phyloP scores from a whole-genome alignment of 2,888 invertebrate species.

The Cantharis nigra region DNA sequence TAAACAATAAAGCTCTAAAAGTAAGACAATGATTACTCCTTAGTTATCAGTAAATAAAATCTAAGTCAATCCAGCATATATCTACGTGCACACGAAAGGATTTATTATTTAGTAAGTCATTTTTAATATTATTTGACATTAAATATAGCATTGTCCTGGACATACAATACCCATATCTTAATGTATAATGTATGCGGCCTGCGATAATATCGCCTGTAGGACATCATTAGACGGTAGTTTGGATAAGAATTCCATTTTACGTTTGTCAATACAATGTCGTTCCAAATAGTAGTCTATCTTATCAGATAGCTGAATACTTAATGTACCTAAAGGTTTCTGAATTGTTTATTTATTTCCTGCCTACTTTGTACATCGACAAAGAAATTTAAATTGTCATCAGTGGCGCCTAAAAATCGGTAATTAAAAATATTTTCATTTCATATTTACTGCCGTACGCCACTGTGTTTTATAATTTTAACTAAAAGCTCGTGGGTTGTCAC shows the following conservation, averaged over 20 bases:
- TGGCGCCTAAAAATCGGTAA: not conserved
- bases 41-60: constrained; percentile 48
- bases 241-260: constrained; percentile 41
- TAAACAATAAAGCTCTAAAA: constrained; percentile 27
- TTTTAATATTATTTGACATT: constrained; percentile 51
- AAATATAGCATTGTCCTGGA: constrained; percentile 40
- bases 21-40: constrained; percentile 51
- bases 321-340: constrained; percentile 27
- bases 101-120: constrained; percentile 54
- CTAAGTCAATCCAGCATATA: constrained; percentile 42
- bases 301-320: constrained; percentile 42
- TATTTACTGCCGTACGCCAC: not conserved
- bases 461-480: not conserved
- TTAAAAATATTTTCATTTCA: not conserved
- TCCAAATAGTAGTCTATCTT: constrained; percentile 32
- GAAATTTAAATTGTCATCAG: constrained; percentile 1
- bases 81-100: constrained; percentile 41
- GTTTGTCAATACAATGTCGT: constrained; percentile 37
- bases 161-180: constrained; percentile 46
- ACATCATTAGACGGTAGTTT: constrained; percentile 36
- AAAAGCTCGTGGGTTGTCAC: constrained; percentile 28
- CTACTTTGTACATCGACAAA: not conserved
- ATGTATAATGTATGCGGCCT: constrained; percentile 42
- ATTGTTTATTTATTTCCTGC: constrained; percentile 5
- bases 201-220: constrained; percentile 39